phyloP scores from a whole-genome alignment of 2,797 vertebrate genomes.

The Labroides dimidiatus region DNA sequence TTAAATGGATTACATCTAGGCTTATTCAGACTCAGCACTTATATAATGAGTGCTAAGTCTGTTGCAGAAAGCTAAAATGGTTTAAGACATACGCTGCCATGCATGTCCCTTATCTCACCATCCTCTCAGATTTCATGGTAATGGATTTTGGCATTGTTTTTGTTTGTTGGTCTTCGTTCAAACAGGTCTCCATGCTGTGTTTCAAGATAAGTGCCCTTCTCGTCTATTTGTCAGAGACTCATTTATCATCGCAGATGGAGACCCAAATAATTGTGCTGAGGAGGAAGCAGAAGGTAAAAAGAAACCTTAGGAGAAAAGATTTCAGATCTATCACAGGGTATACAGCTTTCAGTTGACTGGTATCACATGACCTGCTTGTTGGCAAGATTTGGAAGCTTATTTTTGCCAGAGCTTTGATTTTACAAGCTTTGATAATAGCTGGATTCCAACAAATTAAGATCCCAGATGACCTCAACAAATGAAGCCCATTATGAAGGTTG shows the following conservation, averaged over 20 bases:
- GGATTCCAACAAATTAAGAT: no score
- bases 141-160: neutral
- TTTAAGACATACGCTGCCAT: neutral
- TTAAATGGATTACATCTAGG: neutral
- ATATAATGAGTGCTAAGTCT: neutral
- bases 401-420: no score
- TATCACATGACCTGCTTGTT: no score
- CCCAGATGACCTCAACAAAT: no score
- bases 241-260: neutral
- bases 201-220: neutral
- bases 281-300: neutral
- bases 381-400: no score
- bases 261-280: no score
- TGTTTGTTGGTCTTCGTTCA: neutral
- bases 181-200: neutral
- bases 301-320: neutral
- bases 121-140: neutral
- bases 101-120: neutral
- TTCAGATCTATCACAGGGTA: no score
- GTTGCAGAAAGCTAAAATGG: neutral
- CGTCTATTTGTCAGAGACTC: neutral
- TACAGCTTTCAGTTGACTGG: no score
- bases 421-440: no score
- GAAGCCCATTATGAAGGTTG: no score
- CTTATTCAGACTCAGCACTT: no score